A percentile compares a stretch with the other conserved stretches of the same genome.
These are phyloP conservation scores for Pachycephus smyrnensis DNA, from an alignment of 2,888 invertebrate species.

Conservation along the genomic window DNA sequence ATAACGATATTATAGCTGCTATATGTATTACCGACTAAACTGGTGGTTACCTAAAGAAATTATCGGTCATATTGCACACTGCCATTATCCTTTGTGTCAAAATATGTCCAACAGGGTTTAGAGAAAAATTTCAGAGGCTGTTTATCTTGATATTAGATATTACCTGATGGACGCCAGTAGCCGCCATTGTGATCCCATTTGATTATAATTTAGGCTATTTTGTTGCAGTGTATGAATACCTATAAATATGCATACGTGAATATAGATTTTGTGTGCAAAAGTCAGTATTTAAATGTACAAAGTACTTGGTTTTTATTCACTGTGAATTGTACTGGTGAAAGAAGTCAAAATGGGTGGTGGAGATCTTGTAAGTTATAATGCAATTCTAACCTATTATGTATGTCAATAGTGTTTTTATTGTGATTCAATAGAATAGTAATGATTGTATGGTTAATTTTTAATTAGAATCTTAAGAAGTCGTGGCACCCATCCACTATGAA, in stretches of 20 bases:
- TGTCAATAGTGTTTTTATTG: slow-evolving; percentile 8
- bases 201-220: not conserved
- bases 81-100: too few species aligned
- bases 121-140: not conserved
- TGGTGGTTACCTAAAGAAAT: too few species aligned
- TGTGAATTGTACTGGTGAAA: not conserved
- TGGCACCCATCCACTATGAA: slow-evolving; percentile 84
- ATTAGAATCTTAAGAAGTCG: slow-evolving; percentile 81
- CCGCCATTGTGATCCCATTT: not conserved
- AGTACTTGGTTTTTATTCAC: not conserved
- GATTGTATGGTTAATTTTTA: slow-evolving; percentile 2
- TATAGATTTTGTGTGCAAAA: not conserved
- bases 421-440: slow-evolving; percentile 9
- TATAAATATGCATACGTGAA: too few species aligned
- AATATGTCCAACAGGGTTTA: not conserved
- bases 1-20: too few species aligned
- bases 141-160: not conserved
- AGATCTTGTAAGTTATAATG: slow-evolving; percentile 58
- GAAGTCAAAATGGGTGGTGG: slow-evolving; percentile 62
- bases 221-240: not conserved
- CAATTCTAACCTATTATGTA: slow-evolving; percentile 5
- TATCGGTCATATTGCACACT: too few species aligned
- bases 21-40: too few species aligned
- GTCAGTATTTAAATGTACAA: not conserved
- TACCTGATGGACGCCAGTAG: not conserved